Conservation (phyloP, 2,797 vertebrate genomes). For the Chaenodraco wilsoni region DNA sequence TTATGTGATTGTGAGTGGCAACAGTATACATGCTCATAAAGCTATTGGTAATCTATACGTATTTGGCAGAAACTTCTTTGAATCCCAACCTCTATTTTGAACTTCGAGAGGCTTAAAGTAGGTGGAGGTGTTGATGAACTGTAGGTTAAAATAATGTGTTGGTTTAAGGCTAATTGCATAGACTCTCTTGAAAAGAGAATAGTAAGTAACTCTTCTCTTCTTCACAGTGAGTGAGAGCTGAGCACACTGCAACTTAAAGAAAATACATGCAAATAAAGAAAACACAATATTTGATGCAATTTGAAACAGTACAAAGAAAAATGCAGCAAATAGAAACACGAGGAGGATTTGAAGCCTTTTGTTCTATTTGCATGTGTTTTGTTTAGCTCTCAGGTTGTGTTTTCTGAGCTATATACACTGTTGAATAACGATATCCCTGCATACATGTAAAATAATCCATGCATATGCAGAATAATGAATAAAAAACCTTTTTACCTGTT, state of each 20-base stretch:
- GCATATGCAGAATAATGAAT: neutral
- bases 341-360: neutral
- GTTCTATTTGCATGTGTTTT: neutral
- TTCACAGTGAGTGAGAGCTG: neutral
- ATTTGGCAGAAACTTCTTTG: neutral
- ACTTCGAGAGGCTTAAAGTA: neutral
- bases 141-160: neutral
- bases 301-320: neutral
- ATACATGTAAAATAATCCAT: neutral
- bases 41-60: neutral
- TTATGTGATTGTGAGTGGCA: neutral
- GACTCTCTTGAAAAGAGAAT: neutral
- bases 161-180: neutral
- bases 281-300: neutral
- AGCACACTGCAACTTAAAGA: neutral
- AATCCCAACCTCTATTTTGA: neutral
- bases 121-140: too few relatives aligned
- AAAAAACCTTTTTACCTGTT: neutral
- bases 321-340: too few relatives aligned
- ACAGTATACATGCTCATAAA: neutral
- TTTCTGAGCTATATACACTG: neutral
- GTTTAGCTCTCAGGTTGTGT: neutral
- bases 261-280: neutral
- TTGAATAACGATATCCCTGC: neutral
- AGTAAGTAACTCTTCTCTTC: too few relatives aligned